These are phyloP conservation scores for Etheostoma cragini DNA, from an alignment of 2,113 vertebrate species.

Conservation along the genomic window DNA sequence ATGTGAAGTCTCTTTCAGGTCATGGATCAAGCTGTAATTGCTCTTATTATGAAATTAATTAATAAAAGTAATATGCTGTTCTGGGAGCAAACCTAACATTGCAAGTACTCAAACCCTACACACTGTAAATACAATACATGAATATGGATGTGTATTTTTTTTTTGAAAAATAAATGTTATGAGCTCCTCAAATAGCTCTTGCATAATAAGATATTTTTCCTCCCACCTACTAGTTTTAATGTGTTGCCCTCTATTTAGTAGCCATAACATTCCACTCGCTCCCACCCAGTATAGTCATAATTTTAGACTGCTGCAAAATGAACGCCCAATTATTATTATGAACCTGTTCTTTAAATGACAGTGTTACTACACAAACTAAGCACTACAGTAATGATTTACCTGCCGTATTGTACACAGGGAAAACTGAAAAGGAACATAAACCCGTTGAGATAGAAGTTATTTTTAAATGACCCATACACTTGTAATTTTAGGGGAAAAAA, in stretches of 20 bases:
- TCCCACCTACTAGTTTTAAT: conserved; percentile 41
- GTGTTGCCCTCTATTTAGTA: conserved; percentile 43
- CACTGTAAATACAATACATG: conserved; percentile 4
- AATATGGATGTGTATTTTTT: conserved; percentile 4
- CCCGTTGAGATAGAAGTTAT: background rate
- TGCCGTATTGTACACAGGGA: background rate
- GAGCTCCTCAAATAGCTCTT: conserved; percentile 29
- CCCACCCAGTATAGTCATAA: conserved; percentile 8
- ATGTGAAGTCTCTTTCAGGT: conserved; percentile 5
- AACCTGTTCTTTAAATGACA: conserved; percentile 31
- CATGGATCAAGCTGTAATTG: conserved; percentile 19
- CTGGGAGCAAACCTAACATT: conserved; percentile 51
- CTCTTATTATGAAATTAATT: conserved; percentile 19
- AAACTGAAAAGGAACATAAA: background rate
- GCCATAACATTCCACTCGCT: conserved; percentile 17
- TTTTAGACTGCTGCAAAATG: conserved; percentile 45
- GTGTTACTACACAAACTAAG: conserved; percentile 25
- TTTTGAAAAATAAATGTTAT: background rate
- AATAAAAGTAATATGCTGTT: conserved; percentile 52
- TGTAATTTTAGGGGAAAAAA: background rate
- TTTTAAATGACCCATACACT: background rate
- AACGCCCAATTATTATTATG: conserved; percentile 32
- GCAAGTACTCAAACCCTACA: background rate
- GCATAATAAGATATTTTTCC: conserved; percentile 31
- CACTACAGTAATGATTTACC: conserved; percentile 20